These are phyloP conservation scores for Tridacna gigas DNA, from an alignment of 2,888 invertebrate genomes.

Conservation along the genomic window DNA sequence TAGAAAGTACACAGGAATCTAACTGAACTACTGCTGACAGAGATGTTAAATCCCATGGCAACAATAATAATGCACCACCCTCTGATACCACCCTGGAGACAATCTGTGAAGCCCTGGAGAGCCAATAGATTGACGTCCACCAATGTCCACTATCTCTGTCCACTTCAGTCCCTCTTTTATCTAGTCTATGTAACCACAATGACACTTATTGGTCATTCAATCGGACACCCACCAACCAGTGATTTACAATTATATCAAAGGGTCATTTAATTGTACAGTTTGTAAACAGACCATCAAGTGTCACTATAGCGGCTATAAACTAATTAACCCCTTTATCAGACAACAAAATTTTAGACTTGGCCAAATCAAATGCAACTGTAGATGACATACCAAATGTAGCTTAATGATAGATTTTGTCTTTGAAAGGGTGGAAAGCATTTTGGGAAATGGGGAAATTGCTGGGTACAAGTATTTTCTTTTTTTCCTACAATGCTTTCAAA, in stretches of 20 bases:
- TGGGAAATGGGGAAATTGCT: background rate
- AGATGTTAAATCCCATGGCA: too few relatives aligned
- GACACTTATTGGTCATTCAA: constrained; percentile 12
- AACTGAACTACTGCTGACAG: too few relatives aligned
- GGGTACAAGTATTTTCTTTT: background rate
- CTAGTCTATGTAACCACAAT: constrained; percentile 1
- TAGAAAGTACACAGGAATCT: too few relatives aligned
- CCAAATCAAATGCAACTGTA: too few relatives aligned
- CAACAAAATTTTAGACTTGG: too few relatives aligned
- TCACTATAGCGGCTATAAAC: background rate
- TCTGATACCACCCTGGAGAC: background rate
- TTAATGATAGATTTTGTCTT: too few relatives aligned
- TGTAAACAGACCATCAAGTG: constrained; percentile 17
- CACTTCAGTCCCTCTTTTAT: constrained; percentile 15
- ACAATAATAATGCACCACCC: too few relatives aligned
- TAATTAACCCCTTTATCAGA: background rate
- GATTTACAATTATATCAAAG: constrained; percentile 23
- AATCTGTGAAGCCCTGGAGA: constrained; percentile 9
- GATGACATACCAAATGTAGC: too few relatives aligned
- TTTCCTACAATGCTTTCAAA: background rate
- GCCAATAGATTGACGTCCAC: constrained; percentile 25
- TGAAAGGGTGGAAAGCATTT: background rate
- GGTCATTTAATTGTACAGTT: constrained; percentile 23
- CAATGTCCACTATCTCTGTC: constrained; percentile 27
- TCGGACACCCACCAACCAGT: constrained; percentile 22